A percentile compares a stretch with the other conserved stretches of the same genome.
These are phyloP conservation scores for Camptogramma bilineatum DNA, from an alignment of 2,888 invertebrate species.

Conservation along the genomic window DNA sequence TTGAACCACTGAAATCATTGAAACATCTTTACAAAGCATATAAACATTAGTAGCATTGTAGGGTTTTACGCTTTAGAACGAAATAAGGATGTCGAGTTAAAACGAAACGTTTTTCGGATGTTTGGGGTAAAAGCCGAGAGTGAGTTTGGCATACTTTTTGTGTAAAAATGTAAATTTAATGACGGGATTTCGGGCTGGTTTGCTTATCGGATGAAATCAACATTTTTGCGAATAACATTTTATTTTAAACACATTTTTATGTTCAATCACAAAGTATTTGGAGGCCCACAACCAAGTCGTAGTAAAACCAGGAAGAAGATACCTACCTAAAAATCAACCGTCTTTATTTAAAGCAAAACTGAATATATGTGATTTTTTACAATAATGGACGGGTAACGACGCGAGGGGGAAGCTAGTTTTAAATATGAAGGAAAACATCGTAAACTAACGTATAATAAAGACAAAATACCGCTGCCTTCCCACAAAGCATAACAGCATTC, in stretches of 20 bases:
- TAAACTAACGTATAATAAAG: neutral
- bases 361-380: no score
- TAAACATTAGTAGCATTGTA: neutral
- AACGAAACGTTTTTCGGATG: constrained; percentile 29
- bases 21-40: neutral
- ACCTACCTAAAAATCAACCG: neutral
- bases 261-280: no score
- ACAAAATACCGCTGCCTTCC: neutral
- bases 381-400: no score
- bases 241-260: neutral
- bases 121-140: constrained; percentile 10
- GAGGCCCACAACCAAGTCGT: no score
- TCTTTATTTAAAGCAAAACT: no score
- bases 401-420: no score
- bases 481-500: constrained; percentile 15
- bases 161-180: constrained; percentile 17
- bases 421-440: neutral
- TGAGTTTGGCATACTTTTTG: constrained; percentile 12
- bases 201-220: neutral
- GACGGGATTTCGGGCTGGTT: neutral
- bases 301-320: neutral
- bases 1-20: no score
- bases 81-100: constrained; percentile 31
- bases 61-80: constrained; percentile 15
- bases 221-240: neutral